These are phyloP conservation scores for Drosophila nasuta DNA, from an alignment of 1,140 invertebrate genomes.

Conservation along the genomic window DNA sequence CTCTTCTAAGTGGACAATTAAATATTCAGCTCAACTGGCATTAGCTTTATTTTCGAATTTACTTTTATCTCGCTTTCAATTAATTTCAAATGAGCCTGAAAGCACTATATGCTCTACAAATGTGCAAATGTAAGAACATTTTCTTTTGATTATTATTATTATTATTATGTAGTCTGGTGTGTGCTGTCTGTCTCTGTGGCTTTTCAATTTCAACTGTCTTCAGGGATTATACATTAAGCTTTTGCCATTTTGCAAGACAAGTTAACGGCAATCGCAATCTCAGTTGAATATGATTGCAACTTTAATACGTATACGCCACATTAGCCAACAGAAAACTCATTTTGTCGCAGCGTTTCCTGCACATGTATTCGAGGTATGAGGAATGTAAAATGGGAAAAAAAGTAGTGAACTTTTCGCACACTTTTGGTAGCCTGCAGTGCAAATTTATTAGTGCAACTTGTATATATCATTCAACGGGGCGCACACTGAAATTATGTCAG, in stretches of 20 bases:
- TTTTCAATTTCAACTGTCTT: conserved; percentile 17
- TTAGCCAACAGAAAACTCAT: conserved; percentile 20
- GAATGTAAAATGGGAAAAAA: background rate
- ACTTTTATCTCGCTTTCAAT: background rate
- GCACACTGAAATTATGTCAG: conserved; percentile 69
- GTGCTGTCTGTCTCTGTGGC: background rate
- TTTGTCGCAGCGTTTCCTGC: conserved; percentile 1
- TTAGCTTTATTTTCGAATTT: background rate
- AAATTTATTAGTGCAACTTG: conserved; percentile 70
- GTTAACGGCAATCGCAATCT: conserved; percentile 14
- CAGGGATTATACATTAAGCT: conserved; percentile 10
- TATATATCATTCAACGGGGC: conserved; percentile 66
- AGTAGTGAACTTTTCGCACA: conserved; percentile 48
- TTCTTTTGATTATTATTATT: conserved; percentile 8
- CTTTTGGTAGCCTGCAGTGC: conserved; percentile 49
- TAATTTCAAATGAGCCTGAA: conserved; percentile 9
- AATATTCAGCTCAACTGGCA: background rate
- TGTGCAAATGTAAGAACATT: background rate
- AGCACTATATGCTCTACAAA: background rate
- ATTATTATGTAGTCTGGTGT: background rate
- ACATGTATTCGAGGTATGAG: background rate
- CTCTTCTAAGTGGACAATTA: background rate
- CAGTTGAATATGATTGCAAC: conserved; percentile 24
- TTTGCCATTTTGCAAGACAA: conserved; percentile 1
- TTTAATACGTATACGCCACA: conserved; percentile 46